These are phyloP conservation scores for Noctuana brunneofusca DNA, from an alignment of 2,888 invertebrate genomes.

Conservation along the genomic window DNA sequence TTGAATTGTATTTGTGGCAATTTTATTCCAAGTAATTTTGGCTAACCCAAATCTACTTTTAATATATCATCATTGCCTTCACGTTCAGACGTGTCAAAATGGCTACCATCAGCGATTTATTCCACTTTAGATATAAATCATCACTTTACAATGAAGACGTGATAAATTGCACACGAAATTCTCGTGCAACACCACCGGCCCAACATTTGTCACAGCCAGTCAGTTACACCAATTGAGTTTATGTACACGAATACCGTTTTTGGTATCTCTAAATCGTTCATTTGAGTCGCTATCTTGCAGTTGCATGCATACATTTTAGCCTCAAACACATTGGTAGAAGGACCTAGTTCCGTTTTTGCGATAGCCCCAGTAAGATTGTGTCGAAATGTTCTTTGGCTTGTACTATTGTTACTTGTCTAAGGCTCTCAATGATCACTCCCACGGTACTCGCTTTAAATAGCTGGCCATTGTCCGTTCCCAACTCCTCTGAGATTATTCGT, in stretches of 20 bases:
- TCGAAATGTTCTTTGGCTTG: constrained; percentile 31
- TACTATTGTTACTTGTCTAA: constrained; percentile 44
- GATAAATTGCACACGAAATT: constrained; percentile 36
- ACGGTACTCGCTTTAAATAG: constrained; percentile 63
- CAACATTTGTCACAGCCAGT: constrained; percentile 49
- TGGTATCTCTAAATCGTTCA: constrained; percentile 49
- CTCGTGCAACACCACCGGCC: constrained; percentile 30
- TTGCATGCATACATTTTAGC: constrained; percentile 8
- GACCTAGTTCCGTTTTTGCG: constrained; percentile 31
- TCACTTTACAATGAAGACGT: constrained; percentile 14
- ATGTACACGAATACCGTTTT: constrained; percentile 50
- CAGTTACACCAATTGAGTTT: constrained; percentile 48
- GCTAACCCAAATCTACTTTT: constrained; percentile 23
- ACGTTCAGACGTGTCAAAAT: constrained; percentile 18
- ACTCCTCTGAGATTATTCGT: constrained; percentile 71
- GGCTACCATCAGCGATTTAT: constrained; percentile 24
- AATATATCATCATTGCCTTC: constrained; percentile 11
- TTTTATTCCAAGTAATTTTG: not conserved
- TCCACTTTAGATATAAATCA: constrained; percentile 31
- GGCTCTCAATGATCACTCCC: constrained; percentile 70
- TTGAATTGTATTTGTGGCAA: not conserved
- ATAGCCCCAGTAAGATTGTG: constrained; percentile 39
- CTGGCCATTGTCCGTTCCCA: constrained; percentile 66
- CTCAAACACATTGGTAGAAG: constrained; percentile 30
- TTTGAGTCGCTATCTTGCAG: constrained; percentile 41